Conservation (phyloP, 2,888 invertebrate genomes). For the Plemyria rubiginata region DNA sequence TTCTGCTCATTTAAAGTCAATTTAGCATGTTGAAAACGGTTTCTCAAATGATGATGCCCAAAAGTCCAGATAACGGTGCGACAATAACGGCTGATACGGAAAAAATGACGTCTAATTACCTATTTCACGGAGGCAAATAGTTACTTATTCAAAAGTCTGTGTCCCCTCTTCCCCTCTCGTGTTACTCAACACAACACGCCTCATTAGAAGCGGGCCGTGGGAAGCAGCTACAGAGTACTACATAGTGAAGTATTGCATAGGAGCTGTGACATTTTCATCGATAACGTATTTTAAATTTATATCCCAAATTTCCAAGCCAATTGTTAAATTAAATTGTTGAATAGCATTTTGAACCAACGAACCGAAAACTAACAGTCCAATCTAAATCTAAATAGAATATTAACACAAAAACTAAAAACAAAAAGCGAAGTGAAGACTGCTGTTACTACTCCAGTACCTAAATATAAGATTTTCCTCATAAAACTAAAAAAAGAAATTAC, state of each 20-base stretch:
- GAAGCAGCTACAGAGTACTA: slow-evolving; percentile 57
- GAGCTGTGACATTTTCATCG: slow-evolving; percentile 33
- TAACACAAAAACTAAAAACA: slow-evolving; percentile 18
- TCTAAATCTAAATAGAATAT: slow-evolving; percentile 8
- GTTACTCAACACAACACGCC: slow-evolving; percentile 78
- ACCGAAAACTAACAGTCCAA: slow-evolving; percentile 8
- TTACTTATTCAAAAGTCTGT: slow-evolving; percentile 60
- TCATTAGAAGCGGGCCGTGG: slow-evolving; percentile 82
- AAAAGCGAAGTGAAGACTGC: slow-evolving; percentile 18
- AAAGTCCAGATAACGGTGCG: slow-evolving; percentile 34
- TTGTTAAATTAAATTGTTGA: background rate
- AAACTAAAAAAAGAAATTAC: slow-evolving; percentile 35
- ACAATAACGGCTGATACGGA: slow-evolving; percentile 43
- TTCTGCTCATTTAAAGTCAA: slow-evolving; percentile 19
- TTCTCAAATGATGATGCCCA: slow-evolving; percentile 36
- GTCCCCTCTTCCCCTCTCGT: slow-evolving; percentile 50
- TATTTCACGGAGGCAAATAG: slow-evolving; percentile 59
- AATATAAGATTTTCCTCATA: slow-evolving; percentile 26
- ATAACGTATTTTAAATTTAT: slow-evolving; percentile 23
- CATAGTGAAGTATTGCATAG: slow-evolving; percentile 60
- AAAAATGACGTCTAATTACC: slow-evolving; percentile 59
- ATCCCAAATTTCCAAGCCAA: background rate
- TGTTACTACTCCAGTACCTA: slow-evolving; percentile 14
- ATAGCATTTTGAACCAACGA: slow-evolving; percentile 9
- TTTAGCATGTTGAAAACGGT: slow-evolving; percentile 14